These are phyloP conservation scores for Sceloporus tristichus DNA, from an alignment of 2,113 vertebrate species.

Conservation along the genomic window DNA sequence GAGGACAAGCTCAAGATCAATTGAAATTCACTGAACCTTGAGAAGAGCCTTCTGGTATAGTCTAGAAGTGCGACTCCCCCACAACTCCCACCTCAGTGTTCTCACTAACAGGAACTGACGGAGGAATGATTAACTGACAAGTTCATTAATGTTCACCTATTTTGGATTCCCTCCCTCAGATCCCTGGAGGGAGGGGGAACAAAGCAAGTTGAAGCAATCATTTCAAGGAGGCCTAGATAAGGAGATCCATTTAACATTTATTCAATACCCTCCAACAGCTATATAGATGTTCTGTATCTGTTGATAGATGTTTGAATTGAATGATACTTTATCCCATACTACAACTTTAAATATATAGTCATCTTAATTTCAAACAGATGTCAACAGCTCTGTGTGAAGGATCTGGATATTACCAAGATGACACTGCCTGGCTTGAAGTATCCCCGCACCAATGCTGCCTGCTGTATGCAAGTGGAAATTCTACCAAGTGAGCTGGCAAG, in stretches of 20 bases:
- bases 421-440: not conserved
- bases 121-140: constrained; percentile 50
- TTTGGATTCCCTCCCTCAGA: constrained; percentile 33
- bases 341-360: not conserved
- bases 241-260: not conserved
- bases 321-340: not conserved
- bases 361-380: not conserved
- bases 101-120: constrained; percentile 60
- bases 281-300: not conserved
- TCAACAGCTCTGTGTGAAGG: not conserved
- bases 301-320: not conserved
- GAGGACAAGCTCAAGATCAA: constrained; percentile 62
- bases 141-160: constrained; percentile 38
- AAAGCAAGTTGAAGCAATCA: constrained; percentile 3
- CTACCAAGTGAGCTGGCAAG: not conserved
- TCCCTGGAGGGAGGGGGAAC: constrained; percentile 2
- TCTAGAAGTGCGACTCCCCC: constrained; percentile 49
- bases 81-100: not conserved
- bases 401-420: not conserved
- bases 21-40: constrained; percentile 16
- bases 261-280: not conserved
- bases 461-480: not conserved
- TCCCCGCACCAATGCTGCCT: not conserved
- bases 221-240: constrained; percentile 8
- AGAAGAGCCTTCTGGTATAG: not conserved